Conservation (phyloP, 1,140 invertebrate species). For the Zophobas morio region DNA sequence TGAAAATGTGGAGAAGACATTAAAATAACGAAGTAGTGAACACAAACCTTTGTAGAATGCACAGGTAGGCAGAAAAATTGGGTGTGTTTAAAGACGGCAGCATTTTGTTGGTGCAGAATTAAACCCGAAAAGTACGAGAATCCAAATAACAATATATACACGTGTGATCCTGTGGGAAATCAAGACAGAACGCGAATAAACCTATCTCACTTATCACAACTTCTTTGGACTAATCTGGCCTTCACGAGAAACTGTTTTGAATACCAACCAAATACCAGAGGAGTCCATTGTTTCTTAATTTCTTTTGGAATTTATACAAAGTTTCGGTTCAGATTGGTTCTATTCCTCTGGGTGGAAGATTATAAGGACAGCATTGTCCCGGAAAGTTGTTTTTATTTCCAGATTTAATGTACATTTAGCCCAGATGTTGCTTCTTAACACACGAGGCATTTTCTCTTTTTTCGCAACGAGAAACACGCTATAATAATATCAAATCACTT, state of each 20-base stretch:
- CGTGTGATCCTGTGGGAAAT: conserved; percentile 59
- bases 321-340: conserved; percentile 52
- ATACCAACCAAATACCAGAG: conserved; percentile 51
- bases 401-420: conserved; percentile 40
- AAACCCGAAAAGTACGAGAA: conserved; percentile 40
- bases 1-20: too few relatives aligned
- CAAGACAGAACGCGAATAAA: conserved; percentile 57
- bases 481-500: conserved; percentile 40
- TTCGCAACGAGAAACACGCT: conserved; percentile 24
- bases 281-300: conserved; percentile 57
- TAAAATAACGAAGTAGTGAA: not conserved
- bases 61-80: too few relatives aligned
- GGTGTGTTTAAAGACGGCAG: conserved; percentile 14
- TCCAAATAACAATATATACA: conserved; percentile 58
- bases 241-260: conserved; percentile 56
- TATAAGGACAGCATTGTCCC: conserved; percentile 50
- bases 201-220: conserved; percentile 60
- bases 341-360: conserved; percentile 52
- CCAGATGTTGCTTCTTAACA: conserved; percentile 34
- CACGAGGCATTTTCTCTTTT: conserved; percentile 31
- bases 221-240: conserved; percentile 58
- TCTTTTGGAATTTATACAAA: conserved; percentile 53
- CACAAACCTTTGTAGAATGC: too few relatives aligned
- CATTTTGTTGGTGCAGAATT: conserved; percentile 44
- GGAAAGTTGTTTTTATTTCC: conserved; percentile 42